These are phyloP conservation scores for Diorhabda sublineata DNA, from an alignment of 1,140 invertebrate genomes.

Conservation along the genomic window DNA sequence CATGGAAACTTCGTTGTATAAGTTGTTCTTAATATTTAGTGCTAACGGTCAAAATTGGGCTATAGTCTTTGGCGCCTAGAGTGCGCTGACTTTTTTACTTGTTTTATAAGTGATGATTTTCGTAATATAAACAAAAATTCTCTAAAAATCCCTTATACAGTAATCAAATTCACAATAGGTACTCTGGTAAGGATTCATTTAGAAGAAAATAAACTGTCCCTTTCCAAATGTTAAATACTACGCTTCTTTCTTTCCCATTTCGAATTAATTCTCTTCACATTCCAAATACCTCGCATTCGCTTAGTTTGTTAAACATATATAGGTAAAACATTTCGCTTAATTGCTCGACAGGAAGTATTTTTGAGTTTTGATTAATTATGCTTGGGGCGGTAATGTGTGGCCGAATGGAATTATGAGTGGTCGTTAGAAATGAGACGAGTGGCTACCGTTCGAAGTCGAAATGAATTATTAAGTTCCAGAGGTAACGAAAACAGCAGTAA, in stretches of 20 bases:
- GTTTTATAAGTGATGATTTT: too few species aligned
- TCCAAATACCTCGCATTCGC: slow-evolving; percentile 26
- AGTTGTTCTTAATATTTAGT: too few species aligned
- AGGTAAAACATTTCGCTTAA: slow-evolving; percentile 20
- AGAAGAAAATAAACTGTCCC: too few species aligned
- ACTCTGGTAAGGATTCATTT: too few species aligned
- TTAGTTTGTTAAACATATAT: slow-evolving; percentile 7
- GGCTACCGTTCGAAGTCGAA: slow-evolving; percentile 1
- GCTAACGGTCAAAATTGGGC: too few species aligned
- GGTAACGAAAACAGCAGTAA: background rate
- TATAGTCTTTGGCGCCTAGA: too few species aligned
- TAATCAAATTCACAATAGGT: too few species aligned
- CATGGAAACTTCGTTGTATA: too few species aligned
- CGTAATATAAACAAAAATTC: too few species aligned
- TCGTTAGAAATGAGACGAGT: slow-evolving; percentile 13
- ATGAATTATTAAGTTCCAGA: slow-evolving; percentile 6
- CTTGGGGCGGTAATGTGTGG: slow-evolving; percentile 15
- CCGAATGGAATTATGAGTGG: slow-evolving; percentile 14
- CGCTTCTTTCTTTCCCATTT: slow-evolving; percentile 14
- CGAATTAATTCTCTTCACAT: slow-evolving; percentile 33
- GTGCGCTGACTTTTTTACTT: too few species aligned
- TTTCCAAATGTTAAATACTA: too few species aligned
- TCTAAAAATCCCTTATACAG: too few species aligned
- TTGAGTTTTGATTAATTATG: slow-evolving; percentile 19
- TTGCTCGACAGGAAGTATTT: slow-evolving; percentile 13